Percentiles rank a stretch among this genome's conserved stretches.
phyloP scores from a whole-genome alignment of 1,140 invertebrate genomes.

The Stegodyphus mimosarum region DNA sequence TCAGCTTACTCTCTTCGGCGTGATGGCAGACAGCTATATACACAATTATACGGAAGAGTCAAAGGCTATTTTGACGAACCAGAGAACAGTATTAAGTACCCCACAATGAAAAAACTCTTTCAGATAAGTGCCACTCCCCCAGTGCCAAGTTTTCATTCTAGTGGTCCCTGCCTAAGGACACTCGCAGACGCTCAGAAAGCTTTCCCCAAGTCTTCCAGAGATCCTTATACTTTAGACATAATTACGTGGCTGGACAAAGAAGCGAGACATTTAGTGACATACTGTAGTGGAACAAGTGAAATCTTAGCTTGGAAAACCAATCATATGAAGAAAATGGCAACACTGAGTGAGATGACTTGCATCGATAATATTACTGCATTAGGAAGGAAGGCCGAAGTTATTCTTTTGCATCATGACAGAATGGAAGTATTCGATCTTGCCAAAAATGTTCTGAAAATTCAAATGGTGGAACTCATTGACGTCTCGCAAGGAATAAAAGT shows the following conservation, averaged over 20 bases:
- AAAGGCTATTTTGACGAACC: constrained; percentile 8
- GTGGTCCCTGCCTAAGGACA: constrained; percentile 26
- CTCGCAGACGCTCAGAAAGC: constrained; percentile 29
- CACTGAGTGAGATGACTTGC: background rate
- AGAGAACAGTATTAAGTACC: constrained; percentile 37
- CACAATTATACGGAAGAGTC: constrained; percentile 29
- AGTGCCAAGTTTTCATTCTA: constrained; percentile 24
- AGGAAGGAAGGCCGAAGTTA: constrained; percentile 13
- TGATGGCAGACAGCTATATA: constrained; percentile 19
- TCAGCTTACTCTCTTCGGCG: constrained; percentile 28
- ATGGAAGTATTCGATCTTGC: constrained; percentile 18
- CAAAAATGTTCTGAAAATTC: background rate
- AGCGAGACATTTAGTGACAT: constrained; percentile 6
- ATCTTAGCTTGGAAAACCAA: constrained; percentile 12
- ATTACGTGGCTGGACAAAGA: constrained; percentile 23
- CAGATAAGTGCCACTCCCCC: background rate
- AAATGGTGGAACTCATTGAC: constrained; percentile 36
- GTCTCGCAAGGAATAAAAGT: constrained; percentile 23
- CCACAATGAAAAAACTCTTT: constrained; percentile 4
- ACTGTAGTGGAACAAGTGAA: constrained; percentile 10
- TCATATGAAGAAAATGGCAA: constrained; percentile 18
- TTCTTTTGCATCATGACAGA: constrained; percentile 23
- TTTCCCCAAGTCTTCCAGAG: constrained; percentile 18
- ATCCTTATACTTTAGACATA: background rate
- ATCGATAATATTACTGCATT: constrained; percentile 5